Evolutionary conservation across 2,888 invertebrate genomes (phyloP).

Genomic region (Andrena hattorfiana): DNA sequence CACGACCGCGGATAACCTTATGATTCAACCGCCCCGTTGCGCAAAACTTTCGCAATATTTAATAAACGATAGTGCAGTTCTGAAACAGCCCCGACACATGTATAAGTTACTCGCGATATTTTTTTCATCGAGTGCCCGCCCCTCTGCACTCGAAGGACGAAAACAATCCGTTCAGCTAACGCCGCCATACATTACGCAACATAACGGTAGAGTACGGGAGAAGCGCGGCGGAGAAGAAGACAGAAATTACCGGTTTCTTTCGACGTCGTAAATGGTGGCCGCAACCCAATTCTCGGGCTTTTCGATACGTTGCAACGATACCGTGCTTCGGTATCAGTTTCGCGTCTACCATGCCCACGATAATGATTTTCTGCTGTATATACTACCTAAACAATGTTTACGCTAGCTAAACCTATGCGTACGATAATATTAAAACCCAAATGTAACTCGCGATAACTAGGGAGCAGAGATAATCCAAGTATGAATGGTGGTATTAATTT

Average conservation of each 20-base stretch:
- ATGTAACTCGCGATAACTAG: too few relatives aligned
- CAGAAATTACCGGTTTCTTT: constrained; percentile 57
- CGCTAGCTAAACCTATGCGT: too few relatives aligned
- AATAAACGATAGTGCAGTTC: constrained; percentile 33
- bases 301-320: constrained; percentile 4
- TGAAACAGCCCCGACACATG: constrained; percentile 18
- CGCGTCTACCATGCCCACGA: not conserved
- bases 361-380: not conserved
- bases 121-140: constrained; percentile 19
- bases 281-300: constrained; percentile 38
- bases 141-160: constrained; percentile 40
- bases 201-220: constrained; percentile 62
- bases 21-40: constrained; percentile 1
- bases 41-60: constrained; percentile 15
- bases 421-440: too few relatives aligned
- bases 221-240: constrained; percentile 43
- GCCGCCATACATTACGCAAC: constrained; percentile 61
- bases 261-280: constrained; percentile 34
- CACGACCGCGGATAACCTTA: constrained; percentile 5
- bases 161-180: constrained; percentile 47
- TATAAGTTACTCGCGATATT: constrained; percentile 27
- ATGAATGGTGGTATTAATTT: too few relatives aligned
- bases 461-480: too few relatives aligned
- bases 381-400: too few relatives aligned
- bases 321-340: not conserved